Base-by-base conservation (phyloP, 2,888 invertebrate species). In the Dyspetes luteomarginatus region DNA sequence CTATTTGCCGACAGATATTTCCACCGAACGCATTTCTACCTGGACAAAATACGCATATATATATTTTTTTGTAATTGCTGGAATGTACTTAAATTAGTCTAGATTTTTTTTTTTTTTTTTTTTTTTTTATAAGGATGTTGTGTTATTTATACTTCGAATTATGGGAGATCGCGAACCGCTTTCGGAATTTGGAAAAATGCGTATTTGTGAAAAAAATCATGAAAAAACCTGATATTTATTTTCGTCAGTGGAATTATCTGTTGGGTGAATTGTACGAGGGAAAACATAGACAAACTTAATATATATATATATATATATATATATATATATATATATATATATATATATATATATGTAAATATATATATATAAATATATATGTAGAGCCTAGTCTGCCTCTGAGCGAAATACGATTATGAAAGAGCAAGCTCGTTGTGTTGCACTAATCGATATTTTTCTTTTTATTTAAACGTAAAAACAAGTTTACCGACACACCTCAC, bases 41-140 rank as follows among this genome's bases (percentile, higher is more conserved):
- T 17, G 19, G n/a, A n/a, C n/a, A n/a, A 30, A 5, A 3, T 28
- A 9, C 26, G n/a, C 4, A 45, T 45, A 5, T 15, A 17, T 28
- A n/a, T 60, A 72, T 65, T 60, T 50, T 15, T 22, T 56, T 45
- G 24, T 36, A 7, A 22, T 41, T 67, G 30, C 36, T 26, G 30
- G 24, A 56, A 67, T 73, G 73, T 72, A 78, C 73, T 78, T 73
- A 78, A 78, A 55, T 26, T 36, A 36, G 24, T 36, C 17, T 9
- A 71, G 48, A 22, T 28, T n/a, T 52, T 12, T 17, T 36, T 68
- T 41, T 28, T 15, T 5, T 7, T 43, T 17, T 7, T 22, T n/a
- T 43, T 17, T 26, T 15, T 24, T 55, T 17, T 15, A 36, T 12
- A 36, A 2, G 9, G 2, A 36, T 3, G 36, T 12, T 12, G 12